Evolutionary conservation across 2,888 invertebrate species (phyloP), one percentile per base, ranked within the genome.

Genomic region (Mimas tiliae): DNA sequence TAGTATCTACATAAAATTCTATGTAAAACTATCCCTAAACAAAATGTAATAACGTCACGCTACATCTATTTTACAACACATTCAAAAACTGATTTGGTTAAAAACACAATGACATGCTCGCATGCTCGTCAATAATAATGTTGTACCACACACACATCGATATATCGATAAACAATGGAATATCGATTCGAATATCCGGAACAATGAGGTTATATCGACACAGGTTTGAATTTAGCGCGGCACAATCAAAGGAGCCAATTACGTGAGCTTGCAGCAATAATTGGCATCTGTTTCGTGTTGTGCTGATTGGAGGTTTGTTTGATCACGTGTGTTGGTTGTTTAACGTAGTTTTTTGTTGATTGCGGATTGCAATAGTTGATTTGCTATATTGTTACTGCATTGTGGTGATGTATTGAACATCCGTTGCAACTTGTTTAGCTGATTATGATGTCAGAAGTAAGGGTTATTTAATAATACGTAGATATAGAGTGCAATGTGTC

Each of bases 241-340:
- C 33, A 45, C 52, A 69, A 69, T 78, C 73, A 75, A 77, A 77
- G 71, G 72, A 67, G 66, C 66, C 72, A 72, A 77, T 77, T 73
- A 73, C 66, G 65, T 71, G 67, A 67, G 66, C 68, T 69, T 62
- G 69, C 62, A 69, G 68, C 68, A 68, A 64, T 69, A 69, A 67
- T 53, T 48, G 19, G 72, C 73, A 74, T 78, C 75, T 73, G 68
- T 72, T 69, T 63, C 65, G 16, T 16, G 34, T 16, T 38, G 38
- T 38, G 51, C 34, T 38, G 63, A 38, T 64, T 51, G 50, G 63
- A 51, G 34, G 51, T 38, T 21, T 63, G 55, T 58, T 58, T 58
- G 34, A 16, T n/a, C 34, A 55, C 16, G 34, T 38, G 53, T 53
- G 42, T 42, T 42, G 53, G 33, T 33, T 53, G 34, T 53, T 42